A percentile compares a stretch with the other conserved stretches of the same genome.
phyloP scores from a whole-genome alignment of 2,888 invertebrate genomes.

The Therioaphis trifolii region DNA sequence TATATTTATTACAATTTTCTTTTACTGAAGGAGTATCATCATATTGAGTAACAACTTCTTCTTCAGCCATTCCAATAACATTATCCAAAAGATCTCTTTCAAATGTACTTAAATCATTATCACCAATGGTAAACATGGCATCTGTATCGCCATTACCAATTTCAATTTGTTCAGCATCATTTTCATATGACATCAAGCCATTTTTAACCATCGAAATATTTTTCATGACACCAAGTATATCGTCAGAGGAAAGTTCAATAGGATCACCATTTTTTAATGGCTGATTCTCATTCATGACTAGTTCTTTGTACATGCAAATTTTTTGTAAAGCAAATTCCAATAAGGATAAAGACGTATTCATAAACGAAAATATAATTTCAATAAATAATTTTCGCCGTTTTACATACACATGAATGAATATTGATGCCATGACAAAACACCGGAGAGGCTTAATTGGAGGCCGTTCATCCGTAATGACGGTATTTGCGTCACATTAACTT shows the following conservation, averaged over 20 bases:
- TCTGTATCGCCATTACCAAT: constrained; percentile 52
- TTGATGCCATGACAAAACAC: constrained; percentile 58
- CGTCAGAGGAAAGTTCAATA: constrained; percentile 50
- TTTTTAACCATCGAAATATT: constrained; percentile 57
- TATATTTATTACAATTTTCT: constrained; percentile 42
- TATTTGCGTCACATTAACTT: constrained; percentile 32
- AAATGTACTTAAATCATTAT: constrained; percentile 57
- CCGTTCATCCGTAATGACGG: constrained; percentile 54
- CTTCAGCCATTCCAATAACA: constrained; percentile 62
- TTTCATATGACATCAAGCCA: constrained; percentile 57
- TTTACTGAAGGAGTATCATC: constrained; percentile 56
- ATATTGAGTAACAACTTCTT: constrained; percentile 61
- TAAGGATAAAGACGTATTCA: constrained; percentile 39
- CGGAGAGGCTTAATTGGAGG: constrained; percentile 50
- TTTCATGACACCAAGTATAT: constrained; percentile 55
- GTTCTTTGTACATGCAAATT: constrained; percentile 44
- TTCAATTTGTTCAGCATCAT: constrained; percentile 56
- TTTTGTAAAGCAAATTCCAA: constrained; percentile 32
- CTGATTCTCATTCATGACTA: constrained; percentile 56
- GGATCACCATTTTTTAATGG: constrained; percentile 49
- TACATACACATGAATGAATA: constrained; percentile 42
- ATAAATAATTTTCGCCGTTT: constrained; percentile 40
- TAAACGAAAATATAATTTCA: constrained; percentile 45
- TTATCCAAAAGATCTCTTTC: constrained; percentile 60
- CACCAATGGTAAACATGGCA: constrained; percentile 53